Evolutionary conservation across 2,888 invertebrate genomes (phyloP).

Genomic region (Polydrusus tereticollis): DNA sequence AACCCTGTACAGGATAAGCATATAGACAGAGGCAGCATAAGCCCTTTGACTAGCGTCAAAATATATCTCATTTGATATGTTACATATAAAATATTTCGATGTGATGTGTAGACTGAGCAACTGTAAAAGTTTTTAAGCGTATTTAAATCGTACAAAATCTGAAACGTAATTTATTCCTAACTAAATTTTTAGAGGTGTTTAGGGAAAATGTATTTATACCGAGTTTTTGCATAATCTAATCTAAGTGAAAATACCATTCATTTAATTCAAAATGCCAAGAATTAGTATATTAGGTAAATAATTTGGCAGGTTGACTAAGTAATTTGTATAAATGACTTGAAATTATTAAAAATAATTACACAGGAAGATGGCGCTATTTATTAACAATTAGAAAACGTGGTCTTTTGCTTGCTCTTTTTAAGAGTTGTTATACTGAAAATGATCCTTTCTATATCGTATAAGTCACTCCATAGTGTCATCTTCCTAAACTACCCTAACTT

Average conservation of each 20-base stretch:
- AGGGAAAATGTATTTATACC: constrained; percentile 19
- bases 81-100: constrained; percentile 44
- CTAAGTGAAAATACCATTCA: constrained; percentile 12
- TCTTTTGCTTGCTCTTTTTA: no score
- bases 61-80: neutral
- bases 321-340: neutral
- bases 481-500: no score
- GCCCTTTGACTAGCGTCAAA: no score
- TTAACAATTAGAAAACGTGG: no score
- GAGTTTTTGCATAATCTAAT: constrained; percentile 1
- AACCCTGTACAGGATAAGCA: no score
- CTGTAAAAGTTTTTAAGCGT: constrained; percentile 5
- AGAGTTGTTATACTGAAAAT: no score
- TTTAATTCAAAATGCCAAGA: neutral
- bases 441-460: no score
- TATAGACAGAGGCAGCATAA: no score
- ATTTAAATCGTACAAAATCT: constrained; percentile 19
- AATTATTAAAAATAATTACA: neutral
- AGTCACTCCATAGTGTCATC: no score
- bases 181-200: neutral
- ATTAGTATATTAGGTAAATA: neutral
- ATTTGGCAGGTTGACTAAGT: neutral
- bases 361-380: neutral
- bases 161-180: neutral
- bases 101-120: constrained; percentile 62